Evolutionary conservation across 2,888 invertebrate species (phyloP).

Genomic region (Psylliodes chrysocephalus): DNA sequence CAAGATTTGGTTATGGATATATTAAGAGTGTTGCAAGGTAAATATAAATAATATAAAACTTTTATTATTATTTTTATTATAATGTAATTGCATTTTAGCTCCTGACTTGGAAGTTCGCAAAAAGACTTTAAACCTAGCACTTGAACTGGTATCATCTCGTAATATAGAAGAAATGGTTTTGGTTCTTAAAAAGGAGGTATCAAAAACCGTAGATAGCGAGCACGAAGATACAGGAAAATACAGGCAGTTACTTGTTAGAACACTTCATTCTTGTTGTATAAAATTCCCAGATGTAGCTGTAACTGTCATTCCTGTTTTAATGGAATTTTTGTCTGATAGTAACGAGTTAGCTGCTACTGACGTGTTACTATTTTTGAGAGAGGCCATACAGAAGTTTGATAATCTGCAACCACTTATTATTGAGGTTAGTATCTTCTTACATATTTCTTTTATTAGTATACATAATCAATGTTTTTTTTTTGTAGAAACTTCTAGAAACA

Average conservation of each 20-base stretch:
- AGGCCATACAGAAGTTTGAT: constrained; percentile 95
- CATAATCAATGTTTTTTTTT: constrained; percentile 17
- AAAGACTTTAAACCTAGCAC: constrained; percentile 68
- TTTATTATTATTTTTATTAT: background rate
- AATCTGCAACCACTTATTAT: constrained; percentile 84
- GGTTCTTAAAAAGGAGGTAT: constrained; percentile 91
- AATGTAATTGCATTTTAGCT: constrained; percentile 9
- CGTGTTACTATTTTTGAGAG: constrained; percentile 93
- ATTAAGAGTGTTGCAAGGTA: constrained; percentile 87
- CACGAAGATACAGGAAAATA: constrained; percentile 94
- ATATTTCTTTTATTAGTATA: background rate
- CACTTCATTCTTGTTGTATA: constrained; percentile 92
- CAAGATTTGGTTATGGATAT: constrained; percentile 97
- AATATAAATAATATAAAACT: too few species aligned
- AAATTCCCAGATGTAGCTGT: constrained; percentile 96
- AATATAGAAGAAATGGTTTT: constrained; percentile 96
- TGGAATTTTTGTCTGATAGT: constrained; percentile 91
- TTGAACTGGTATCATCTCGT: constrained; percentile 90
- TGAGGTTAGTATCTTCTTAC: constrained; percentile 66
- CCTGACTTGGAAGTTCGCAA: constrained; percentile 87
- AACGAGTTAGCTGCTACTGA: constrained; percentile 92
- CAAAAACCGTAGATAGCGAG: constrained; percentile 88
- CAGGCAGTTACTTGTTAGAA: constrained; percentile 92
- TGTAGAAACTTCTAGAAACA: constrained; percentile 77
- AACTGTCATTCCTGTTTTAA: constrained; percentile 92